phyloP scores from a whole-genome alignment of 2,888 invertebrate genomes.

The Drosophila crucigera region DNA sequence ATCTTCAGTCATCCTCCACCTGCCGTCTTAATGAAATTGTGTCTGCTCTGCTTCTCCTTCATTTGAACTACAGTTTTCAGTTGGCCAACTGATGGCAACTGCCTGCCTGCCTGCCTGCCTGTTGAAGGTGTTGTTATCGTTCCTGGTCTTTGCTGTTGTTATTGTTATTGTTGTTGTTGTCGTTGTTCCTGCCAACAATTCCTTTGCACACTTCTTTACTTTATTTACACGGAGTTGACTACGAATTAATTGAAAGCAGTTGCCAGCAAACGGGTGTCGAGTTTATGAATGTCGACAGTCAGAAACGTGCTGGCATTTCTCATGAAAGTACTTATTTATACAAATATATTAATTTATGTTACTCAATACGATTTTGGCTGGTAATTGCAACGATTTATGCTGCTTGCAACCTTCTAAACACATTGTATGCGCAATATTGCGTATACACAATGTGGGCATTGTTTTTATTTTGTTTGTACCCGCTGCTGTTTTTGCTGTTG shows the following conservation, averaged over 20 bases:
- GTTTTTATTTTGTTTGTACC: slow-evolving; percentile 43
- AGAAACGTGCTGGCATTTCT: background rate
- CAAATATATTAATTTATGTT: slow-evolving; percentile 1
- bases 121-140: slow-evolving; percentile 9
- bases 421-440: slow-evolving; percentile 33
- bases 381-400: slow-evolving; percentile 27
- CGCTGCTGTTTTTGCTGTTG: slow-evolving; percentile 23
- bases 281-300: slow-evolving; percentile 24
- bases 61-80: background rate
- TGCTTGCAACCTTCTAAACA: slow-evolving; percentile 7
- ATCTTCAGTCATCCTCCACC: background rate
- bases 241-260: slow-evolving; percentile 40
- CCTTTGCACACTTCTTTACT: slow-evolving; percentile 7
- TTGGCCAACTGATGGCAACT: slow-evolving; percentile 4
- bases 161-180: background rate
- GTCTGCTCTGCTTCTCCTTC: slow-evolving; percentile 11
- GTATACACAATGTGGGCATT: slow-evolving; percentile 58
- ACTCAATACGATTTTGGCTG: slow-evolving; percentile 5
- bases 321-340: background rate
- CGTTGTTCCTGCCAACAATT: slow-evolving; percentile 9
- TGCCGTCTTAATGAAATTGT: slow-evolving; percentile 49
- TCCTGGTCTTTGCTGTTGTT: slow-evolving; percentile 10
- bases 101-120: background rate
- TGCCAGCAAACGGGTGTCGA: slow-evolving; percentile 13
- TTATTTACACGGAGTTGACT: slow-evolving; percentile 50